Evolutionary conservation across 2,797 vertebrate genomes (phyloP), one percentile per base, ranked within the genome.

Genomic region (Hippoglossus hippoglossus): DNA sequence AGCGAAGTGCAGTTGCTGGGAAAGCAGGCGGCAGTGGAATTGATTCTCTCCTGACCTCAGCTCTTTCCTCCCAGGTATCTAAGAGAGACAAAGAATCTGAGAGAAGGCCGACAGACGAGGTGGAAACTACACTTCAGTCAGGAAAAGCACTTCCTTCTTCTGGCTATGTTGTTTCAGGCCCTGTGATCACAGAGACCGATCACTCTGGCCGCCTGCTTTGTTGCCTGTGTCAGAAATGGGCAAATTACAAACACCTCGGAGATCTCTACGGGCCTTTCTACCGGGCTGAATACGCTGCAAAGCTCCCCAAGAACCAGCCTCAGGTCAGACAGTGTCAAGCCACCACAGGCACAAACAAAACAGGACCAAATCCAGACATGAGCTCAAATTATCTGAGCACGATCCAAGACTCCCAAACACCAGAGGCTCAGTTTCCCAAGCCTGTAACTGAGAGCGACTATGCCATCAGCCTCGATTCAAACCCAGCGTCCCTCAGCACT

Each of bases 211-310:
- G 96, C 73, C 93, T 99, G 79, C 95, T 99, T 49, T 99, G 98
- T 87, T 99, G 98, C 91, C 95, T 99, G 41, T 99, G 98, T 86
- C 97, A 98, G 88, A 99, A 99, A 91, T 99, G 97, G 96, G 97
- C 98, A 77, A 99, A 98, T 93, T 99, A 97, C 89, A 97, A 97
- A 83, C 97, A 98, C 87, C 97, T 99, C 67, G 98, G 98, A 25
- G 98, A 99, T 91, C 96, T 99, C 67, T 99, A 98, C 41, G 98
- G 98, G 78, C 98, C 98, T 58, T 99, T 96, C 92, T 99, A 99
- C 87, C 97, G 96, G 52, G 96, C 97, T 75, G 97, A 99, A 90
- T 99, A 99, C 3, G 96, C 96, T 57, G 94, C 96, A 80, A 97
- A 96, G 68, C 95, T 99, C 73, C 96, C 97, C 75, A 99, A 99